Conservation (phyloP, 2,888 invertebrate genomes). For the Actias luna region DNA sequence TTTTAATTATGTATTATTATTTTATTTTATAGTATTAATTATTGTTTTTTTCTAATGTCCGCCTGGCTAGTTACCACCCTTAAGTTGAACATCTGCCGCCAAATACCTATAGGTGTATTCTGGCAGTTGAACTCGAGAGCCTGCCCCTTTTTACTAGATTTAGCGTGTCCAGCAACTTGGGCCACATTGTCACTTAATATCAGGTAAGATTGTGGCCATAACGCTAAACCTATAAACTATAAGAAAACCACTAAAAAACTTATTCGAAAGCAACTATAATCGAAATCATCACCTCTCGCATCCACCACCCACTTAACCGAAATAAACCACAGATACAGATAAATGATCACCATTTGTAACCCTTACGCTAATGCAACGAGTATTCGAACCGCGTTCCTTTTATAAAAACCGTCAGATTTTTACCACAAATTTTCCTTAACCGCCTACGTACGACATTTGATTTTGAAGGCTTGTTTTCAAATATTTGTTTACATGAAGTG, state of each 20-base stretch:
- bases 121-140: no score
- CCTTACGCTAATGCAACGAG: background rate
- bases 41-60: no score
- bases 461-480: background rate
- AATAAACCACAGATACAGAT: background rate
- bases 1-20: no score
- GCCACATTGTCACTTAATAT: no score
- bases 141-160: no score
- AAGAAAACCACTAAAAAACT: background rate
- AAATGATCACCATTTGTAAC: background rate
- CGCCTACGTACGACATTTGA: background rate
- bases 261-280: background rate
- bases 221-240: no score
- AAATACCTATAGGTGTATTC: no score
- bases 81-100: no score
- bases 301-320: constrained; percentile 1
- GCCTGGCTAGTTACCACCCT: no score
- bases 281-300: background rate
- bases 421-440: background rate
- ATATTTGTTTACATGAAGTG: background rate
- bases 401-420: background rate
- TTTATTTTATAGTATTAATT: no score
- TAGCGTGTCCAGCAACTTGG: no score
- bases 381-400: background rate
- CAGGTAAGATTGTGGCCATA: no score